phyloP scores from a whole-genome alignment of 1,140 invertebrate species.

The Muscidifurax raptorellus region DNA sequence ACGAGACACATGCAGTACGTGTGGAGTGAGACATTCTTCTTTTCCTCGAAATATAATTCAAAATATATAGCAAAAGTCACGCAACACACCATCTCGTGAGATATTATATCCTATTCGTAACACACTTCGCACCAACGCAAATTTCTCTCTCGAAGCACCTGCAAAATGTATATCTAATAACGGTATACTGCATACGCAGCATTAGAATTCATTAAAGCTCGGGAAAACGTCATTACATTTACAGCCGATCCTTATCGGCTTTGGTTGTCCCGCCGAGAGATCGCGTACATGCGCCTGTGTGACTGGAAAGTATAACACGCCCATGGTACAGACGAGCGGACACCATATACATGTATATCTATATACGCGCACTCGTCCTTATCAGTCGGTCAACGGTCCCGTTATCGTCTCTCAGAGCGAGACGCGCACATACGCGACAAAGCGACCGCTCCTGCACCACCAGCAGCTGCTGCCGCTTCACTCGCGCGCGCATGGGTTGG shows the following conservation, averaged over 20 bases:
- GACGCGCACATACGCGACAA: constrained; percentile 37
- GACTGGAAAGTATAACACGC: constrained; percentile 10
- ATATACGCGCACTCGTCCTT: constrained; percentile 1
- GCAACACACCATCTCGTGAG: not conserved
- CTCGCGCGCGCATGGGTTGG: constrained; percentile 32
- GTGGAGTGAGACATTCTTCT: not conserved
- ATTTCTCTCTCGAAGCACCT: not conserved
- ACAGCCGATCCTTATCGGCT: not conserved
- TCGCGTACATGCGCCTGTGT: not conserved
- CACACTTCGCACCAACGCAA: not conserved
- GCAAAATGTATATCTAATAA: not conserved
- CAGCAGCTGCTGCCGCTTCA: no score
- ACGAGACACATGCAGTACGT: no score
- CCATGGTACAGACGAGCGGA: not conserved
- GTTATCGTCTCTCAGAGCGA: constrained; percentile 29
- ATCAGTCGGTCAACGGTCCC: constrained; percentile 52
- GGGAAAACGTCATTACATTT: not conserved
- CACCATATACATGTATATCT: not conserved
- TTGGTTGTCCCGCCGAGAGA: not conserved
- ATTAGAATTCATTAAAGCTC: constrained; percentile 17
- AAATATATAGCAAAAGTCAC: not conserved
- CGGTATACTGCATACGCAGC: not conserved
- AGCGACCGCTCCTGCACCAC: constrained; percentile 50
- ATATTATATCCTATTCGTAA: not conserved
- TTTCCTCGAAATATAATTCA: not conserved